A percentile compares a stretch with the other conserved stretches of the same genome.
Evolutionary conservation across 2,888 invertebrate species (phyloP).

Genomic region (Trissonchulus latispiculum): DNA sequence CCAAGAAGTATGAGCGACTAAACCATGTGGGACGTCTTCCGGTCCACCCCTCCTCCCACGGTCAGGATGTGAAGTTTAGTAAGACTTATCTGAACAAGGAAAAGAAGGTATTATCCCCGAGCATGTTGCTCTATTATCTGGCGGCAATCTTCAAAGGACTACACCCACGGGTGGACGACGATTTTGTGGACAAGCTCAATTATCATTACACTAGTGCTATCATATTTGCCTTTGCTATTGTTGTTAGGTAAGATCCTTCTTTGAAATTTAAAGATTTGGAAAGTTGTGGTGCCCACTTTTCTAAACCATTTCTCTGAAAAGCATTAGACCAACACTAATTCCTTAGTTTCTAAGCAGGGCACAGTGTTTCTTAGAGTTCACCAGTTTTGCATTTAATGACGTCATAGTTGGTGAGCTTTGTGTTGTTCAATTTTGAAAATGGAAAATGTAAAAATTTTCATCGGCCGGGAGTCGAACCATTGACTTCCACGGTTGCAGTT

Average conservation of each 20-base stretch:
- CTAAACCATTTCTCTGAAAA: no score
- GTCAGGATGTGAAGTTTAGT: slow-evolving; percentile 36
- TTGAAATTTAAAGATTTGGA: no score
- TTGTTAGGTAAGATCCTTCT: slow-evolving; percentile 39
- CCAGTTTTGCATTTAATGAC: no score
- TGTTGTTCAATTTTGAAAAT: no score
- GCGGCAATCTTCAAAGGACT: slow-evolving; percentile 45
- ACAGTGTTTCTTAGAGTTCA: no score
- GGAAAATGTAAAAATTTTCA: no score
- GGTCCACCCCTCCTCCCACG: slow-evolving; percentile 38
- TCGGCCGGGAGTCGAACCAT: no score
- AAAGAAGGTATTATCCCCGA: slow-evolving; percentile 38
- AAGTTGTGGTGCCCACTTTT: no score
- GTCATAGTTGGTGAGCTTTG: no score
- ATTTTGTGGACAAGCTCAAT: slow-evolving; percentile 36
- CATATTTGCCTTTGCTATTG: slow-evolving; percentile 45
- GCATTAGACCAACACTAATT: no score
- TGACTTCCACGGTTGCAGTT: no score
- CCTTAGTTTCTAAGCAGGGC: no score
- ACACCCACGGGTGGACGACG: slow-evolving; percentile 44
- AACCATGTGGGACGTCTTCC: slow-evolving; percentile 42
- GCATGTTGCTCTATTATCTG: slow-evolving; percentile 43
- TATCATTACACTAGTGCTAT: slow-evolving; percentile 43
- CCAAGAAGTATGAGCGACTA: slow-evolving; percentile 43
- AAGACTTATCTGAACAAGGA: slow-evolving; percentile 28